Base-by-base conservation (phyloP, 2,888 invertebrate species). In the Melieria crassipennis region DNA sequence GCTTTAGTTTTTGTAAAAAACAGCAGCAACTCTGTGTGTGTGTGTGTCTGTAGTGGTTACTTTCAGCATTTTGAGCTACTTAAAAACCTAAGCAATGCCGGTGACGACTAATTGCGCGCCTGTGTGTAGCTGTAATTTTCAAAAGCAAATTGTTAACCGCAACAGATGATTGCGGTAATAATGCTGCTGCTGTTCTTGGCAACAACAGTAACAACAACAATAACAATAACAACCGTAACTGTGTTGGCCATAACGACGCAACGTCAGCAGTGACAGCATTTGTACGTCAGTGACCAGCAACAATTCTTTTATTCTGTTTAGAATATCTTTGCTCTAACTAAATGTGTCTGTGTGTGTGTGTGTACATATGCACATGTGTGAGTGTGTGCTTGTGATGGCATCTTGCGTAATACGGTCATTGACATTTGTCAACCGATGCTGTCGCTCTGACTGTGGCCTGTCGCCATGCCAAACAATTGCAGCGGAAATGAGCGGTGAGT, bases 321-420 rank as follows among this genome's bases (percentile, higher is more conserved):
- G 66, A 50, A 66, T 66, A 50, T 66, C 58, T 66, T 10, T 58
- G 13, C 42, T n/a, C 5, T 57, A 3, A 11, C 42, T 10, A 30
- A 42, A n/a, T 30, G 4, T 45, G 60, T 11, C 11, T 11, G n/a
- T 47, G 3, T 61, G n/a, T 47, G 16, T 61, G 13, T 61, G 46
- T 61, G 30, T 16, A 5, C 43, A 42, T 5, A 43, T 64, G 43
- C n/a, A 7, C 52, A 30, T 63, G 16, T 16, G 43, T 55, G 43
- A 13, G 65, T 55, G 57, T 47, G 55, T 56, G 30, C 45, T 58
- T 57, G 46, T 57, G 9, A 68, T 61, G 55, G 52, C 46, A 43
- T 77, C 61, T 81, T 81, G 81, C 82, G 82, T 81, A 81, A 81
- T 81, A 81, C 81, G 81, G 82, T 81, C 81, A 79, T 82, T 81